Conservation (phyloP, 2,797 vertebrate species). For the Hybognathus amarus region DNA sequence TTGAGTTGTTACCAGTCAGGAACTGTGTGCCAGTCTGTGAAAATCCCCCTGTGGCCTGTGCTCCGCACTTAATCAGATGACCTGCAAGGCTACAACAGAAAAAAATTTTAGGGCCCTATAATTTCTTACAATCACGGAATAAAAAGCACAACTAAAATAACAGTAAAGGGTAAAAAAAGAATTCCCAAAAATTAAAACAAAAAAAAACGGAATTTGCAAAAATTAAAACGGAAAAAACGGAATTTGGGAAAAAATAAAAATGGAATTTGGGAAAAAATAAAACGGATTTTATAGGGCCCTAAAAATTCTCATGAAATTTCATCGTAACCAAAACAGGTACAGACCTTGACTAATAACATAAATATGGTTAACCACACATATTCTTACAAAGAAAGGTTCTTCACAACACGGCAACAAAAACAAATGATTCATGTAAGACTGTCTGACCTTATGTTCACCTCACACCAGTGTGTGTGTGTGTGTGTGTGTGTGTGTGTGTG, state of each 20-base stretch:
- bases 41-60: slow-evolving; percentile 89
- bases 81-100: slow-evolving; percentile 79
- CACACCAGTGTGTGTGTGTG: neutral
- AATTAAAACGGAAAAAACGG: too few relatives aligned
- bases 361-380: slow-evolving; percentile 16
- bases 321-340: neutral
- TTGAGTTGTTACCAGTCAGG: slow-evolving; percentile 80
- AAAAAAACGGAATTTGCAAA: too few relatives aligned
- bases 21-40: slow-evolving; percentile 86
- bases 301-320: slow-evolving; percentile 3
- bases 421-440: neutral
- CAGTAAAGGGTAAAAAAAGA: too few relatives aligned
- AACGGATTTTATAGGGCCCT: too few relatives aligned
- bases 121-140: too few relatives aligned
- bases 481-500: neutral
- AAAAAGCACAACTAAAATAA: too few relatives aligned
- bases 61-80: slow-evolving; percentile 87
- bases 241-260: too few relatives aligned
- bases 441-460: neutral
- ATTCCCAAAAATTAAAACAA: too few relatives aligned
- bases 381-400: neutral
- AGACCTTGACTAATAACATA: neutral
- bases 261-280: too few relatives aligned
- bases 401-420: neutral
- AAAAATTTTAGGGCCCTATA: too few relatives aligned